Percentiles rank a stretch among this genome's conserved stretches.
phyloP scores from a whole-genome alignment of 2,797 vertebrate species.

The Ptychobarbus kaznakovi region DNA sequence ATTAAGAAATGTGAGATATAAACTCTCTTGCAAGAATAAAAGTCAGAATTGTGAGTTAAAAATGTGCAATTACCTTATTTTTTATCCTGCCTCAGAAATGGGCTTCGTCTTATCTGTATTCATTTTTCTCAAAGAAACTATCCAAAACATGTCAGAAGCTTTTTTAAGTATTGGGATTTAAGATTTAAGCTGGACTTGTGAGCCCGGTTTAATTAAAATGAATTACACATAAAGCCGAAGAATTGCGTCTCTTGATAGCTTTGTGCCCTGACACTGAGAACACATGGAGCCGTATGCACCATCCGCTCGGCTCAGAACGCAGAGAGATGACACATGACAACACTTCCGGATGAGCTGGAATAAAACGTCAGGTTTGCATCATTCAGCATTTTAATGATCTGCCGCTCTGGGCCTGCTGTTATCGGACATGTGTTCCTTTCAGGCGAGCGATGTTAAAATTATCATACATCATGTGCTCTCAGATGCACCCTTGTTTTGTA shows the following conservation, averaged over 20 bases:
- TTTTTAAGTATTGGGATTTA: constrained; percentile 3
- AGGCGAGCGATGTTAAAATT: constrained; percentile 27
- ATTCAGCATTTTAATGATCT: constrained; percentile 62
- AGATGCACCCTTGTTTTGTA: constrained; percentile 38
- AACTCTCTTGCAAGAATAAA: neutral
- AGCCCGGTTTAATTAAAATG: constrained; percentile 36
- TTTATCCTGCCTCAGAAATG: neutral
- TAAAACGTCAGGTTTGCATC: constrained; percentile 59
- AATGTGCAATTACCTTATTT: neutral
- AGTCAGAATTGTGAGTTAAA: neutral
- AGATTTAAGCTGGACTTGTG: neutral
- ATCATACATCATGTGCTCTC: constrained; percentile 34
- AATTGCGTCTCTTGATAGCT: constrained; percentile 28
- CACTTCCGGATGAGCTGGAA: constrained; percentile 55
- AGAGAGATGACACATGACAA: neutral
- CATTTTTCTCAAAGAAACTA: neutral
- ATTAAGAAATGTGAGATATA: neutral
- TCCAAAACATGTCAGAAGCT: constrained; percentile 21
- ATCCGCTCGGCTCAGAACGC: constrained; percentile 6
- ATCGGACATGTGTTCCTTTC: constrained; percentile 38
- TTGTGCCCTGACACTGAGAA: constrained; percentile 14
- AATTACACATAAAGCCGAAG: neutral
- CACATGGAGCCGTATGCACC: constrained; percentile 14
- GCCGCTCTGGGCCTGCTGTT: constrained; percentile 32
- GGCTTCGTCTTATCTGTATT: neutral